Evolutionary conservation across 2,797 vertebrate genomes (phyloP), one percentile per base, ranked within the genome.

Genomic region (Cirrhinus molitorella): DNA sequence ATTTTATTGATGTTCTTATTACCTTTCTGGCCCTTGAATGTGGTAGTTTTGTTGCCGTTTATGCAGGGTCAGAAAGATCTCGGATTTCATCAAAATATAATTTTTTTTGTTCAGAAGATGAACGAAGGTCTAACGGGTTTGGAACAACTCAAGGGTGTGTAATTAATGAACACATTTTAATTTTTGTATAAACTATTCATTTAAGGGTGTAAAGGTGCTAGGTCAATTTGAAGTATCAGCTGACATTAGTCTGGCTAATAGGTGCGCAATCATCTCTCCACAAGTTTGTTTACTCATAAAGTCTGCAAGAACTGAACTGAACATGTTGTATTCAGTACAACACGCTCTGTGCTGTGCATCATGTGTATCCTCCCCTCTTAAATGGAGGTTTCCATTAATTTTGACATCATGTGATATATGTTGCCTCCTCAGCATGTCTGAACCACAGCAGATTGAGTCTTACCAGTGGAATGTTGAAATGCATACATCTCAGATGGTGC

Each of bases 401-500:
- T 61, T 84, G 83, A 79, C 74, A 83, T 28, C 45, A 16, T 37
- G 43, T 81, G 67, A 82, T 81, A 49, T 81, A 71, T 83, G 63
- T 59, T 53, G 14, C 49, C 51, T 68, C 23, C 17, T 45, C 72
- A 67, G 81, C 61, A 45, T 67, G 81, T 83, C 81, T 83, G 61
- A 67, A 76, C 72, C 63, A 55, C 63, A 47, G 61, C 49, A 67
- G 81, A 76, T 80, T 81, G 65, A 67, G 31, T 77, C 31, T 51
- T 71, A 66, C 47, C 34, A 55, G 59, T 47, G 74, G 74, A 78
- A 85, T 81, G 59, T 85, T 19, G 45, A 77, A 82, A 78, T 70
- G 57, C 55, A 45, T 72, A 70, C 79, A 72, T 76, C 57, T 82
- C 73, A 65, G 80, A 72, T 77, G 68, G 43, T 78, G 65, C 85